Conservation (phyloP, 2,888 invertebrate species). For the Pinctada fucata region DNA sequence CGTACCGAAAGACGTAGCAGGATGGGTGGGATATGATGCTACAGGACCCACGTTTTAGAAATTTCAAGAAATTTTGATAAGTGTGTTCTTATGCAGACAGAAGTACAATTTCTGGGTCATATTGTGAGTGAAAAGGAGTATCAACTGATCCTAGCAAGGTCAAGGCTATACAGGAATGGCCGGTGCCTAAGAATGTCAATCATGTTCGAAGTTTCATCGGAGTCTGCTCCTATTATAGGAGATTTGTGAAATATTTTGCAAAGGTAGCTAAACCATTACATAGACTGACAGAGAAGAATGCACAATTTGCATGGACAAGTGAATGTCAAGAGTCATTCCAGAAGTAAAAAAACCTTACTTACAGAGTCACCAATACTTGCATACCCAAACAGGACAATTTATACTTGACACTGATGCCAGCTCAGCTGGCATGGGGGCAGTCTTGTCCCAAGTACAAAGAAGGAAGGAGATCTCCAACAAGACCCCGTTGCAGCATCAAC, state of each 20-base stretch:
- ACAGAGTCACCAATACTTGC: slow-evolving; percentile 37
- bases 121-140: slow-evolving; percentile 28
- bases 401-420: too few relatives aligned
- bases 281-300: slow-evolving; percentile 19
- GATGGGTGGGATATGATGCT: too few relatives aligned
- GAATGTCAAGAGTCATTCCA: slow-evolving; percentile 38
- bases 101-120: slow-evolving; percentile 27
- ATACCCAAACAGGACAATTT: slow-evolving; percentile 21
- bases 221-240: slow-evolving; percentile 20
- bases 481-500: too few relatives aligned
- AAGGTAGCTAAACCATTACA: slow-evolving; percentile 30
- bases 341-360: slow-evolving; percentile 26
- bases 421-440: too few relatives aligned
- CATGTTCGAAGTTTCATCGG: too few relatives aligned
- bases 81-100: slow-evolving; percentile 22
- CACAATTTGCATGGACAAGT: slow-evolving; percentile 29
- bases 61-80: too few relatives aligned
- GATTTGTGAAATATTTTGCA: slow-evolving; percentile 31
- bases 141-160: slow-evolving; percentile 28
- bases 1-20: too few relatives aligned
- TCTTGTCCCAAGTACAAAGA: too few relatives aligned
- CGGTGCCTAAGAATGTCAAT: slow-evolving; percentile 27
- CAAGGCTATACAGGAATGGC: slow-evolving; percentile 27
- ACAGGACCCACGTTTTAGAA: too few relatives aligned
- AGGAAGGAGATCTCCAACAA: too few relatives aligned